phyloP scores from a whole-genome alignment of 2,113 vertebrate genomes.

The Ictalurus furcatus region DNA sequence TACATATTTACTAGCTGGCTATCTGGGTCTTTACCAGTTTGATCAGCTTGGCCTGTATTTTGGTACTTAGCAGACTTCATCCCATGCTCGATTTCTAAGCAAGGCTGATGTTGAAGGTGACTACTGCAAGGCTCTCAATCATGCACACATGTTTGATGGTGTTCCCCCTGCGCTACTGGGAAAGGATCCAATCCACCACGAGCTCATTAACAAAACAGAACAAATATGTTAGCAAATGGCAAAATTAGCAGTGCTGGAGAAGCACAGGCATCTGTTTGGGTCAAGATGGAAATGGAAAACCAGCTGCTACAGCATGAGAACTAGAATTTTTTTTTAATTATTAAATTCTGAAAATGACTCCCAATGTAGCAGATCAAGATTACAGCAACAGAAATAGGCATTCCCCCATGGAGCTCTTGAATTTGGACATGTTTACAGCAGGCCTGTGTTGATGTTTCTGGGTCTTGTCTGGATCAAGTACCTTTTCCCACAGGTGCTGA shows the following conservation, averaged over 20 bases:
- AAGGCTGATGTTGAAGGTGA: neutral
- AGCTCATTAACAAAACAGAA: conserved; percentile 50
- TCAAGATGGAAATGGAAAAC: conserved; percentile 30
- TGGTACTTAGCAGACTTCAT: neutral
- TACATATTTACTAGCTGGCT: neutral
- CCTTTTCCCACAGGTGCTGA: conserved; percentile 61
- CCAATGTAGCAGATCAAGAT: conserved; percentile 26
- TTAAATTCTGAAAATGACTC: conserved; percentile 21
- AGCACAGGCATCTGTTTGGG: conserved; percentile 51
- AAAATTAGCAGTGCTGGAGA: conserved; percentile 49
- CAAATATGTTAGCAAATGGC: conserved; percentile 48
- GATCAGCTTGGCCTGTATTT: neutral
- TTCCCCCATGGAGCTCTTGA: neutral
- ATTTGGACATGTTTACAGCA: conserved; percentile 27
- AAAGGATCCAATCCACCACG: conserved; percentile 43
- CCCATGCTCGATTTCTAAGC: neutral
- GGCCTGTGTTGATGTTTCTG: conserved; percentile 50
- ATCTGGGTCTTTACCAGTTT: neutral
- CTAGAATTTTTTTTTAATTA: neutral
- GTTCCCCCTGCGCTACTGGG: conserved; percentile 25
- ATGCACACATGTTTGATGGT: neutral
- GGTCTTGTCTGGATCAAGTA: conserved; percentile 49
- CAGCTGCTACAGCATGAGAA: conserved; percentile 42
- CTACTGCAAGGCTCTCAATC: neutral
- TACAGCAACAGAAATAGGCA: conserved; percentile 36